These are phyloP conservation scores for Molothrus aeneus DNA, from an alignment of 2,797 vertebrate species.

Conservation along the genomic window DNA sequence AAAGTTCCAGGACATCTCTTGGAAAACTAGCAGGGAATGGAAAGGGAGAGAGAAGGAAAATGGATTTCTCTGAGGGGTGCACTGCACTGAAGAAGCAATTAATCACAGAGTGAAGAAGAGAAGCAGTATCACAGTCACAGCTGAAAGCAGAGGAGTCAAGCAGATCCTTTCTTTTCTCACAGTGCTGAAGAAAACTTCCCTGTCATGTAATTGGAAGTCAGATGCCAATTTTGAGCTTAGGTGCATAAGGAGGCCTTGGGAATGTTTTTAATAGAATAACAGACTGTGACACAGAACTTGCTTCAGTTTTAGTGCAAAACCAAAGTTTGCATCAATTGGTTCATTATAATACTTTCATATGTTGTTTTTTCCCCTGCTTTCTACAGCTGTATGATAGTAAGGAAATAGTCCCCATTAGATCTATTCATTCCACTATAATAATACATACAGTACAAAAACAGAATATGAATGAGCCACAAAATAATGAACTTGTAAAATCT, in stretches of 20 bases:
- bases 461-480: not conserved
- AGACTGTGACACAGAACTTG: not conserved
- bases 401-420: not conserved
- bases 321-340: not conserved
- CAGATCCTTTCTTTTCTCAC: not conserved
- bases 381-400: not conserved
- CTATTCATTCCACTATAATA: not conserved
- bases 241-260: not conserved
- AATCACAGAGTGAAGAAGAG: not conserved
- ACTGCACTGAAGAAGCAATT: not conserved
- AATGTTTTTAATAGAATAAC: not conserved
- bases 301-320: not conserved
- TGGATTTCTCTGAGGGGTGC: not conserved
- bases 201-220: not conserved
- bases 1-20: not conserved
- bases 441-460: not conserved
- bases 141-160: not conserved
- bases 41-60: not conserved
- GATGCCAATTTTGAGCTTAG: not conserved
- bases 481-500: constrained; percentile 10
- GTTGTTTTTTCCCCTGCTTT: not conserved
- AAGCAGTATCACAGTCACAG: not conserved
- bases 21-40: not conserved
- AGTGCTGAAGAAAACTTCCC: not conserved
- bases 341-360: not conserved